A percentile compares a stretch with the other conserved stretches of the same genome.
phyloP scores from a whole-genome alignment of 92 coral and sea anemone genomes.

The Scolanthus callimorphus region DNA sequence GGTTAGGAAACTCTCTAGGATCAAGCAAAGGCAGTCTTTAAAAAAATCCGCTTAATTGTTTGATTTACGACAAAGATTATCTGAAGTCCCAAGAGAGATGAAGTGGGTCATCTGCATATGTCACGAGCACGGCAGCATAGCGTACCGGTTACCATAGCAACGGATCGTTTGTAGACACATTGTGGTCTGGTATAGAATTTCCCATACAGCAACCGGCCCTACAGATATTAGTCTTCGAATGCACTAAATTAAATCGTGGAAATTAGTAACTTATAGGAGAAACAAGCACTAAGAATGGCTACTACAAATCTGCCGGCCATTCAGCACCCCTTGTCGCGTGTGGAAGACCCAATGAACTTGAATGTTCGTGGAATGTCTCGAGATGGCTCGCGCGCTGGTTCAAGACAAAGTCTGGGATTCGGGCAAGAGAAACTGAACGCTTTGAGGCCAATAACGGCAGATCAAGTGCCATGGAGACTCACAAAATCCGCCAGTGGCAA shows the following conservation, averaged over 20 bases:
- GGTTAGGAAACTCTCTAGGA: no score
- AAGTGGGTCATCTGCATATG: no score
- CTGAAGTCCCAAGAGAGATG: no score
- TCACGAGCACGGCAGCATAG: neutral
- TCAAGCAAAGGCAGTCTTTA: no score
- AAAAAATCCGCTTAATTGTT: no score
- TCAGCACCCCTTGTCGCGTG: conserved; percentile 79
- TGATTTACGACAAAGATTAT: no score
- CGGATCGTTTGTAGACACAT: conserved; percentile 36
- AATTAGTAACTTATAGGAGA: neutral
- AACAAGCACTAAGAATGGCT: conserved; percentile 49
- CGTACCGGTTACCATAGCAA: conserved; percentile 17
- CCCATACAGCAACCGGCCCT: neutral
- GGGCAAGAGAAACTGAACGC: conserved; percentile 65
- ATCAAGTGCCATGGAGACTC: conserved; percentile 97
- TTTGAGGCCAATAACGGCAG: conserved; percentile 93
- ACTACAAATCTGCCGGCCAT: conserved; percentile 91
- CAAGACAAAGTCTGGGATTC: conserved; percentile 77
- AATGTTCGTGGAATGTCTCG: conserved; percentile 91
- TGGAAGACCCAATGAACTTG: conserved; percentile 66
- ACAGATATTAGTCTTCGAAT: neutral
- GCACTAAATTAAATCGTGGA: neutral
- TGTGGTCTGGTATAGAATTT: neutral
- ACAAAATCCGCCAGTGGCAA: conserved; percentile 75
- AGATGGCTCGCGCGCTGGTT: conserved; percentile 73